Percentiles rank a stretch among this genome's conserved stretches.
Conservation (phyloP, 1,140 invertebrate species). For the Paracyclopina nana region DNA sequence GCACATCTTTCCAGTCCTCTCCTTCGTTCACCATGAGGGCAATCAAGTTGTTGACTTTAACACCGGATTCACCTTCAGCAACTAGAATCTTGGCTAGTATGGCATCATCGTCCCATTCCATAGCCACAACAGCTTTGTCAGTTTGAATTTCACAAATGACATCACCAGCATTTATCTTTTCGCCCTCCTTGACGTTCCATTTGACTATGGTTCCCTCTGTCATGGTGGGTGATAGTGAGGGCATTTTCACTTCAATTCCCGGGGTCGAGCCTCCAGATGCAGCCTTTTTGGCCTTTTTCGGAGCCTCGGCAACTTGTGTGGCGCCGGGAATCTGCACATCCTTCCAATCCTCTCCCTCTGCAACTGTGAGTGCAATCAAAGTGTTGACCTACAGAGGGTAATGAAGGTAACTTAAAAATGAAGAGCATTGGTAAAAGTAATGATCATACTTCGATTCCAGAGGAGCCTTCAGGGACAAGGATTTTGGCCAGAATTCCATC, state of each 20-base stretch:
- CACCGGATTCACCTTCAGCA: not conserved
- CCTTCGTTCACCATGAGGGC: constrained; percentile 68
- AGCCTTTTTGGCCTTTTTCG: constrained; percentile 23
- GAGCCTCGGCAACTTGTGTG: too few relatives aligned
- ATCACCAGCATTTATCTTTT: constrained; percentile 33
- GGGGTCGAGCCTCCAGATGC: constrained; percentile 22
- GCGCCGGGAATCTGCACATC: constrained; percentile 41
- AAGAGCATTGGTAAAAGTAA: not conserved
- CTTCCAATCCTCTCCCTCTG: constrained; percentile 49
- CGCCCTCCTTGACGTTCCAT: constrained; percentile 40
- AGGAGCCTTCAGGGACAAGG: constrained; percentile 24
- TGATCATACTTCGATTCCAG: constrained; percentile 2
- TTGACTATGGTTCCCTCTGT: constrained; percentile 38
- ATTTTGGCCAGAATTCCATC: constrained; percentile 40
- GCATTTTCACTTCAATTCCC: constrained; percentile 31
- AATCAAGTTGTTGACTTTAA: constrained; percentile 36
- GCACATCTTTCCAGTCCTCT: constrained; percentile 41
- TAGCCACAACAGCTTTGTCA: constrained; percentile 37
- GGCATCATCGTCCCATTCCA: constrained; percentile 39
- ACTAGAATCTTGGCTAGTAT: constrained; percentile 38
- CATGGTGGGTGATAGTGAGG: constrained; percentile 40
- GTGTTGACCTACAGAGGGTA: constrained; percentile 48
- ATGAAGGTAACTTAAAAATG: not conserved
- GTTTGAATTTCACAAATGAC: constrained; percentile 41
- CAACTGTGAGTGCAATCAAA: constrained; percentile 68